Evolutionary conservation across 23 tunicate species (phyloP).

Genomic region (Clavelina lepadiformis): DNA sequence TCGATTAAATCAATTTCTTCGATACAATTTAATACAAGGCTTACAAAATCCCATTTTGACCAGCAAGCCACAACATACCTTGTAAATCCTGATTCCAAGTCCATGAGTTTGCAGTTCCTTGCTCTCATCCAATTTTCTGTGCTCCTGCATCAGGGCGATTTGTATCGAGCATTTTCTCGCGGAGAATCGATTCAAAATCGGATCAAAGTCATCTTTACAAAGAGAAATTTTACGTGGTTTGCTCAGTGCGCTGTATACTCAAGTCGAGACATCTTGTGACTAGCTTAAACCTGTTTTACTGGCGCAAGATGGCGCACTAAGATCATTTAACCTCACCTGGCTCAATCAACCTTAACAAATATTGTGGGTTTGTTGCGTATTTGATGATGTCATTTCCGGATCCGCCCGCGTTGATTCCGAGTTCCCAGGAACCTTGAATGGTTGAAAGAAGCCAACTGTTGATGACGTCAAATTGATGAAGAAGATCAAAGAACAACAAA

Average conservation of each 20-base stretch:
- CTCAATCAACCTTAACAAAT: slow-evolving; percentile 8
- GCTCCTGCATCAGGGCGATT: slow-evolving; percentile 46
- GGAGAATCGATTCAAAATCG: no score
- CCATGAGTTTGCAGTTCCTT: slow-evolving; percentile 5
- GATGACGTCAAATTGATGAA: no score
- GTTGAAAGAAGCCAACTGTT: slow-evolving; percentile 28
- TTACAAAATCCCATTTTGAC: background rate
- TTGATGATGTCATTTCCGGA: slow-evolving; percentile 31
- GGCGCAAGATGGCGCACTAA: background rate
- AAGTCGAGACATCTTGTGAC: no score
- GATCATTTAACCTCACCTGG: slow-evolving; percentile 20
- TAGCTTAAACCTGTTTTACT: no score
- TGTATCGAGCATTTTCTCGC: slow-evolving; percentile 15
- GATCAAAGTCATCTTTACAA: no score
- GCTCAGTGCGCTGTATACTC: background rate
- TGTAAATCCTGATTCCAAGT: slow-evolving; percentile 16
- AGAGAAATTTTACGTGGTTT: background rate
- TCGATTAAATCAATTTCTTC: no score
- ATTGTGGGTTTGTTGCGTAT: slow-evolving; percentile 44
- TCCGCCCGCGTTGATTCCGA: slow-evolving; percentile 36
- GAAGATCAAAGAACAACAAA: no score
- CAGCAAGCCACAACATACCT: background rate
- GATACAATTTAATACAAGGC: no score
- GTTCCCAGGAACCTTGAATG: slow-evolving; percentile 22
- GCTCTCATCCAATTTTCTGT: slow-evolving; percentile 21